Conservation (phyloP, 2,888 invertebrate species). For the Epistrophe grossulariae region DNA sequence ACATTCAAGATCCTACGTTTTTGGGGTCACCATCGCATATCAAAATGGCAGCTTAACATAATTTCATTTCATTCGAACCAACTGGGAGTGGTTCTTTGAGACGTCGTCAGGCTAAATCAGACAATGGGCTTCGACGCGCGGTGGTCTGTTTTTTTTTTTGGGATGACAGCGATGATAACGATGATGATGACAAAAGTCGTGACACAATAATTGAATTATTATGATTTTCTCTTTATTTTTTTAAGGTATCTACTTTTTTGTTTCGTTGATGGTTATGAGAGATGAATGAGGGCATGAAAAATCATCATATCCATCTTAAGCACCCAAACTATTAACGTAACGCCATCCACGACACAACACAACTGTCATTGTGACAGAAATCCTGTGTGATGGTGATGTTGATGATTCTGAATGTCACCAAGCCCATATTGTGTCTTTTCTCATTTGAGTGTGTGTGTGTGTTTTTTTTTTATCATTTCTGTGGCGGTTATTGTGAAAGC, state of each 20-base stretch:
- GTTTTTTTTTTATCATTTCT: neutral
- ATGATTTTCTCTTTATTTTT: conserved; percentile 67
- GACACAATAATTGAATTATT: conserved; percentile 76
- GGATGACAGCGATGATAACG: conserved; percentile 41
- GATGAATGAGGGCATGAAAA: conserved; percentile 72
- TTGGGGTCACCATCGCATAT: conserved; percentile 63
- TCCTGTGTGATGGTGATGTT: conserved; percentile 39
- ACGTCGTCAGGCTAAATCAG: conserved; percentile 32
- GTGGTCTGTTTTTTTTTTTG: conserved; percentile 55
- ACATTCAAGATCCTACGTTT: conserved; percentile 59
- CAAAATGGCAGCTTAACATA: conserved; percentile 72
- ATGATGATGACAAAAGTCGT: conserved; percentile 75
- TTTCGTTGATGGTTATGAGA: conserved; percentile 45
- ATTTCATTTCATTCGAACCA: conserved; percentile 70
- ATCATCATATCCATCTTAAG: conserved; percentile 64
- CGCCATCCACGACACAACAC: conserved; percentile 5
- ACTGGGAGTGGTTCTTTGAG: conserved; percentile 67
- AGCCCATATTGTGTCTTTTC: conserved; percentile 51
- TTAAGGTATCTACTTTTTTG: conserved; percentile 23
- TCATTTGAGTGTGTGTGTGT: conserved; percentile 6
- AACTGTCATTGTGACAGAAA: conserved; percentile 35
- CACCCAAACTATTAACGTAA: conserved; percentile 59
- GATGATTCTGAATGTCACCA: conserved; percentile 58
- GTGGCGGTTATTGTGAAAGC: conserved; percentile 48
- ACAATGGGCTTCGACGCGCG: conserved; percentile 25